A percentile compares a stretch with the other conserved stretches of the same genome.
phyloP scores from a whole-genome alignment of 2,113 vertebrate genomes.

The Setophaga petechia region DNA sequence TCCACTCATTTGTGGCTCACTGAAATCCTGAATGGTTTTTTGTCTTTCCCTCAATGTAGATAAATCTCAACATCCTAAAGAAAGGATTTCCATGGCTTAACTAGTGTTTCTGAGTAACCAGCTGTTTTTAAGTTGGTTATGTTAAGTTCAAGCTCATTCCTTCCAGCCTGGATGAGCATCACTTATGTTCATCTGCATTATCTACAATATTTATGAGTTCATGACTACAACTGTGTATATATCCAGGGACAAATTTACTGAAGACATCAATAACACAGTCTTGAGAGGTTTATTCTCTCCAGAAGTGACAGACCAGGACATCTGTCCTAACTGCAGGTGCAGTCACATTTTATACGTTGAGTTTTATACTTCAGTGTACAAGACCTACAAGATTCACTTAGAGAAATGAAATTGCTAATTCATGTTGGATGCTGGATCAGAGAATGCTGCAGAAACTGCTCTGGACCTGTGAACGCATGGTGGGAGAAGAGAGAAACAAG shows the following conservation, averaged over 20 bases:
- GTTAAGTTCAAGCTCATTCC: not conserved
- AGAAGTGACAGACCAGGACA: not conserved
- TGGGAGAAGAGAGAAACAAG: not conserved
- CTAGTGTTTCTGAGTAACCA: not conserved
- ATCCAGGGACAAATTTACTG: not conserved
- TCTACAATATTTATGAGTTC: not conserved
- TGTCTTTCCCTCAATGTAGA: not conserved
- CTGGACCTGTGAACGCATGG: not conserved
- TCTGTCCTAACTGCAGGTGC: not conserved
- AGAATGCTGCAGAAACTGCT: not conserved
- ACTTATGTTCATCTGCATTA: not conserved
- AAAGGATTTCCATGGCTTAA: not conserved
- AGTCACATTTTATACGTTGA: not conserved
- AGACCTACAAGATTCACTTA: not conserved
- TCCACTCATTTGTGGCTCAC: not conserved
- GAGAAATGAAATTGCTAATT: not conserved
- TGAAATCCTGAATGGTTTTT: not conserved
- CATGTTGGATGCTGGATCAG: not conserved
- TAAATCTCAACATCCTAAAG: not conserved
- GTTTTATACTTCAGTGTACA: not conserved
- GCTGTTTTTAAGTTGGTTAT: not conserved
- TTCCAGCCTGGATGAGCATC: not conserved
- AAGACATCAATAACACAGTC: not conserved
- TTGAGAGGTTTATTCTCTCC: not conserved
- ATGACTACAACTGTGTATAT: not conserved